Evolutionary conservation across 35 echinoderm and acorn worm genomes (phyloP).

Genomic region (Acanthaster planci): DNA sequence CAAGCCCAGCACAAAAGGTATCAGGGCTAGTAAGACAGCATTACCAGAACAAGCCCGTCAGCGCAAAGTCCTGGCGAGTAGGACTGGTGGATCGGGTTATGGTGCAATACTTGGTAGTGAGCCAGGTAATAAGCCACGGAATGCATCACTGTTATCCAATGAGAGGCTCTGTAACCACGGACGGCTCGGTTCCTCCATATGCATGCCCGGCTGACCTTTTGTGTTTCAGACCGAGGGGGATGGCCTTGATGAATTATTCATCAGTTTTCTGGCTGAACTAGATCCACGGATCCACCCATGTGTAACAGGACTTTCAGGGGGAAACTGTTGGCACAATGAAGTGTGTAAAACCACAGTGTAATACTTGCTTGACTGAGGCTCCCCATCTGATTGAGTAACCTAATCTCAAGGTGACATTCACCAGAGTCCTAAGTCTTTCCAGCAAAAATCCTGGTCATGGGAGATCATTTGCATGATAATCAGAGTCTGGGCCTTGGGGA

Average conservation of each 20-base stretch:
- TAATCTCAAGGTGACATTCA: not conserved
- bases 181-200: not conserved
- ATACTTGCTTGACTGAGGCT: too few relatives aligned
- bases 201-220: constrained; percentile 8
- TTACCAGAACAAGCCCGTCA: not conserved
- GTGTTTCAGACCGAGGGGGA: not conserved
- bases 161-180: constrained; percentile 7
- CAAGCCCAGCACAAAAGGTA: not conserved
- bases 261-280: not conserved
- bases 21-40: not conserved
- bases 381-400: not conserved
- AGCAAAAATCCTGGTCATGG: too few relatives aligned
- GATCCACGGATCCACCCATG: too few relatives aligned
- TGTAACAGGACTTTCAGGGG: too few relatives aligned
- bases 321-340: too few relatives aligned
- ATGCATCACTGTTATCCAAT: constrained; percentile 29
- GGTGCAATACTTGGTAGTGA: constrained; percentile 4
- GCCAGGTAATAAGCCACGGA: constrained; percentile 15
- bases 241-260: constrained; percentile 23
- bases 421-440: too few relatives aligned
- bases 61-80: not conserved
- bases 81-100: constrained; percentile 11
- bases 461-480: too few relatives aligned
- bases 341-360: too few relatives aligned
- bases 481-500: not conserved